Evolutionary conservation across 1,140 invertebrate species (phyloP).

Genomic region (Drosophila azteca): DNA sequence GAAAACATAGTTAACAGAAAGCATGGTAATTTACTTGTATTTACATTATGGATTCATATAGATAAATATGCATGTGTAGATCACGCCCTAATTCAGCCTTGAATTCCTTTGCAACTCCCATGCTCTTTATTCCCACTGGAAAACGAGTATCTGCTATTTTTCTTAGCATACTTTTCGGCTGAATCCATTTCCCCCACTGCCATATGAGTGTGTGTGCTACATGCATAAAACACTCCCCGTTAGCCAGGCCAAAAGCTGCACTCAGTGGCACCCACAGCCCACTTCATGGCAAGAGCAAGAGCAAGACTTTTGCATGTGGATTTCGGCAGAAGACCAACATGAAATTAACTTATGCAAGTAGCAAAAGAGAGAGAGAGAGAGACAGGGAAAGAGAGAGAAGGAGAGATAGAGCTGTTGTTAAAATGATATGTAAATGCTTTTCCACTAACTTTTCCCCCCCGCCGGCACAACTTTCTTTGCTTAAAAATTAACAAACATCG

Average conservation of each 20-base stretch:
- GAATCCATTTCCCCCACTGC: constrained; percentile 23
- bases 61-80: too few relatives aligned
- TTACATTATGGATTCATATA: too few relatives aligned
- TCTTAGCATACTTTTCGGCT: constrained; percentile 50
- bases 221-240: constrained; percentile 61
- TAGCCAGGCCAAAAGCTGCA: constrained; percentile 51
- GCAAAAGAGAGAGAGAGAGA: constrained; percentile 28
- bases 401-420: constrained; percentile 7
- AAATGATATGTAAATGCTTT: constrained; percentile 64
- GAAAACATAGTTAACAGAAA: too few relatives aligned
- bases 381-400: background rate
- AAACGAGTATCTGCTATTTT: constrained; percentile 15
- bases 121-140: too few relatives aligned
- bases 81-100: too few relatives aligned
- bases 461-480: constrained; percentile 42
- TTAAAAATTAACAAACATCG: constrained; percentile 66
- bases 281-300: background rate
- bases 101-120: too few relatives aligned
- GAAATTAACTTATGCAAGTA: constrained; percentile 80
- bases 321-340: constrained; percentile 66
- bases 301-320: constrained; percentile 15
- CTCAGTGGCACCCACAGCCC: constrained; percentile 52
- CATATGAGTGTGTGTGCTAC: constrained; percentile 30
- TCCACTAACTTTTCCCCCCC: constrained; percentile 38
- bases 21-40: too few relatives aligned